Base-by-base conservation (phyloP, 2,797 vertebrate species). In the Tiaroga cobitis region DNA sequence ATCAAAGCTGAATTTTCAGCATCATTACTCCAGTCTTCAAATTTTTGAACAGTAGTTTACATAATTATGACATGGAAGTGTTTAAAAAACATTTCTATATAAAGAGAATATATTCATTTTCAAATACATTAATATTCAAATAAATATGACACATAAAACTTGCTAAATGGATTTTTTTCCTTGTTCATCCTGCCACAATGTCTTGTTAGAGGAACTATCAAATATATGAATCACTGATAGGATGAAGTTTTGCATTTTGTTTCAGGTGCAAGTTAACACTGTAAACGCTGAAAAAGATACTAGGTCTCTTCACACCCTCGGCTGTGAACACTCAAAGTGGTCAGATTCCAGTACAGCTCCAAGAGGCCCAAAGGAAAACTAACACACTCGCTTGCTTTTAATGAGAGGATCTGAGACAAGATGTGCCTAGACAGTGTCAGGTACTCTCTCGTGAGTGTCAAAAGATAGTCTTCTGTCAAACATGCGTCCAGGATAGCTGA, bases 361-460 rank as follows among this genome's bases (percentile, higher is more conserved):
- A 83, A 83, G 72, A 83, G 61, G 43, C 73, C 82, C 61, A 70
- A 26, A 59, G 75, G 51, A 78, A 84, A 32, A 78, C 63, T 24
- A 56, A 69, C 72, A 59, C 61, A 54, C 73, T 65, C 5, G 21
- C 82, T 77, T 2, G 4, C 61, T 84, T 69, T 70, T 84, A 84
- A 84, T 78, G 83, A 84, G 83, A 70, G 39, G 37, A 34, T 69
- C 82, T 61, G n/a, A 69, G 82, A 78, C 49, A 10, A 46, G 63
- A 21, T 39, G 3, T 59, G 49, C 37, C 49, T 76, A 41, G 63
- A 77, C 6, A 8, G 46, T 84, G 63, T 78, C 82, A 69, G 49
- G 49, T 67, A 43, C 74, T 43, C n/a, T 7, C 39, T 56, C 46
- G 16, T 56, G 49, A 84, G 49, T 59, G 74, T 69, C 75, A 78